Base-by-base conservation (phyloP, 2,888 invertebrate species). In the Seladonia tumulorum region DNA sequence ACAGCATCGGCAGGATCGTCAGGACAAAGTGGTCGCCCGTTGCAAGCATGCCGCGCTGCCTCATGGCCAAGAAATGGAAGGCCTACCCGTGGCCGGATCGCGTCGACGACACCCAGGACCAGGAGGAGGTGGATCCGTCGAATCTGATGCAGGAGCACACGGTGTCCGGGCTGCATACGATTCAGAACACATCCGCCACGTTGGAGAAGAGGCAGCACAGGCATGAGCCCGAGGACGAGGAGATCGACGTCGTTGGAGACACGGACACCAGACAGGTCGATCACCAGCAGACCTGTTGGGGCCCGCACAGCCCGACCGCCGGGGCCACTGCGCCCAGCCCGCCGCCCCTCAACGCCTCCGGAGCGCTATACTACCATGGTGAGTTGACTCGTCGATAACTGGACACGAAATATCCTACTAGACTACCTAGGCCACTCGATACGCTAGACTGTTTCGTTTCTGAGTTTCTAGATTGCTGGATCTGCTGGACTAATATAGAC, bases 31-130 rank as follows among this genome's bases (percentile, higher is more conserved):
- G 22, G 35, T 68, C 35, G 39, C 35, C 47, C 57, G 72, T 73
- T 18, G 35, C 81, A 79, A 85, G 35, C 83, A 98, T 98, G 98
- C 98, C 98, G 96, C 98, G 98, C 95, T 98, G 98, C 96, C 97
- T 98, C 96, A 98, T 98, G 98, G 98, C 98, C 94, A 98, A 98
- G 96, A 98, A 98, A 96, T 98, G 98, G 98, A 98, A 98, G 97
- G 97, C 97, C 95, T 97, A 97, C 95, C 97, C 97, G 90, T 97
- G 97, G 97, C 96, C 97, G 92, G 97, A 97, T 93, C 96, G 97
- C 91, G 96, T 96, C 89, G 95, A 95, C 88, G 95, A 95, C 85
- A 92, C 92, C 63, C 89, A 90, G 90, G 39, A 68, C 22, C 95
- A 95, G 88, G 94, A 94, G 81, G 93, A 94, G 81, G 90, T 82